phyloP scores from a whole-genome alignment of 2,113 vertebrate species.

The Nothocercus julius region DNA sequence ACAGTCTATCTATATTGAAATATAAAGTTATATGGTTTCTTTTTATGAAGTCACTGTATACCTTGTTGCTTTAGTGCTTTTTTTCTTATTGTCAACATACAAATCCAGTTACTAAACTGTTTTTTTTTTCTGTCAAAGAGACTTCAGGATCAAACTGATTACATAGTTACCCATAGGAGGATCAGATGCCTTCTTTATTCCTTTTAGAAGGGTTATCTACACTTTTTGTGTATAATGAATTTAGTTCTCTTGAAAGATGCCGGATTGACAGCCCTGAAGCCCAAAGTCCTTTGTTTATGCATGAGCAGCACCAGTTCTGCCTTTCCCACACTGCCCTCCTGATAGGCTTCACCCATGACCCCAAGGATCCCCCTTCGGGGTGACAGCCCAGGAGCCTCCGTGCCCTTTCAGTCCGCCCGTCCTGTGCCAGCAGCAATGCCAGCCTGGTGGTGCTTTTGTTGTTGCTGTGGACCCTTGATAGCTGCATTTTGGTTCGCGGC shows the following conservation, averaged over 20 bases:
- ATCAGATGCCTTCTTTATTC: slow-evolving; percentile 22
- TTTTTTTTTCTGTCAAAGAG: neutral
- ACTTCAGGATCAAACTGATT: slow-evolving; percentile 20
- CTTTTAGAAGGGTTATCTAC: slow-evolving; percentile 8
- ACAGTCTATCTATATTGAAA: neutral
- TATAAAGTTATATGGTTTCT: neutral
- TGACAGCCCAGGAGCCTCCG: slow-evolving; percentile 46
- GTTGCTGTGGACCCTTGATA: neutral
- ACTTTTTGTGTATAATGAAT: slow-evolving; percentile 37
- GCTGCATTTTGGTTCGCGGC: neutral
- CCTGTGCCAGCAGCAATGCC: slow-evolving; percentile 8
- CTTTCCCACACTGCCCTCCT: slow-evolving; percentile 66
- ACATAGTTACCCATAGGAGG: neutral
- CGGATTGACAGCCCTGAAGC: slow-evolving; percentile 68
- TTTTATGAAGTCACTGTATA: neutral
- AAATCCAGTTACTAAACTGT: neutral
- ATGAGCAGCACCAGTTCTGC: slow-evolving; percentile 58
- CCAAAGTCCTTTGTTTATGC: slow-evolving; percentile 69
- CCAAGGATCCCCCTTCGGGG: slow-evolving; percentile 31
- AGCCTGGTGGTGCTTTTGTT: neutral
- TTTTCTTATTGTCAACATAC: neutral
- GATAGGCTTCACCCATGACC: slow-evolving; percentile 61
- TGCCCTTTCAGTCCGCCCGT: neutral
- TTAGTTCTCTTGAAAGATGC: slow-evolving; percentile 60
- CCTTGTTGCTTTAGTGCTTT: neutral